phyloP scores from a whole-genome alignment of 92 coral and sea anemone genomes.

The Zoanthus sansibaricus region DNA sequence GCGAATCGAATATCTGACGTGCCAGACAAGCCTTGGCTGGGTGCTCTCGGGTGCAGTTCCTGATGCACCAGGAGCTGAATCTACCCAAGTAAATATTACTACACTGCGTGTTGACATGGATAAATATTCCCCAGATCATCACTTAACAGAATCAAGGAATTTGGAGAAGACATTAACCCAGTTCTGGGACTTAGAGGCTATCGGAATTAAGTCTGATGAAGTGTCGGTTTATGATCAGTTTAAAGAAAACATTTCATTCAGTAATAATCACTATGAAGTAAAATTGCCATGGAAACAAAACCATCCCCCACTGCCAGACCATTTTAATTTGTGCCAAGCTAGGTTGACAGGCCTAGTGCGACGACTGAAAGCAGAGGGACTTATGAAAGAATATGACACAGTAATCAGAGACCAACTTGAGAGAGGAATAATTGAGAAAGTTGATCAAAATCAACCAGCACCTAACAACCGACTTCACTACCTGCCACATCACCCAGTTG shows the following conservation, averaged over 20 bases:
- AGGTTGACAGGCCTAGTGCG: constrained; percentile 56
- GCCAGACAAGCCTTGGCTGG: constrained; percentile 29
- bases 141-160: not conserved
- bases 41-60: constrained; percentile 25
- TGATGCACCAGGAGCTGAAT: not conserved
- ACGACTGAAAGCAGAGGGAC: constrained; percentile 51
- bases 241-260: constrained; percentile 47
- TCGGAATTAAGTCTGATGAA: constrained; percentile 53
- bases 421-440: constrained; percentile 51
- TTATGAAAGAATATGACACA: constrained; percentile 47
- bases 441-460: not conserved
- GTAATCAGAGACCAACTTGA: constrained; percentile 53
- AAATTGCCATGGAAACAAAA: constrained; percentile 64
- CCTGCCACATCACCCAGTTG: constrained; percentile 25
- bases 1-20: too few relatives aligned
- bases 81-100: constrained; percentile 16
- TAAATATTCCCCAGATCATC: constrained; percentile 1
- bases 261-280: constrained; percentile 58
- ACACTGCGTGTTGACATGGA: constrained; percentile 30
- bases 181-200: constrained; percentile 69
- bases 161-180: not conserved
- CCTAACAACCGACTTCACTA: not conserved
- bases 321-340: constrained; percentile 61
- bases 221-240: constrained; percentile 46
- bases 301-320: constrained; percentile 66